Percentiles rank a stretch among this genome's conserved stretches.
These are phyloP conservation scores for Paratrypauchen microcephalus DNA, from an alignment of 2,797 vertebrate species.

Conservation along the genomic window DNA sequence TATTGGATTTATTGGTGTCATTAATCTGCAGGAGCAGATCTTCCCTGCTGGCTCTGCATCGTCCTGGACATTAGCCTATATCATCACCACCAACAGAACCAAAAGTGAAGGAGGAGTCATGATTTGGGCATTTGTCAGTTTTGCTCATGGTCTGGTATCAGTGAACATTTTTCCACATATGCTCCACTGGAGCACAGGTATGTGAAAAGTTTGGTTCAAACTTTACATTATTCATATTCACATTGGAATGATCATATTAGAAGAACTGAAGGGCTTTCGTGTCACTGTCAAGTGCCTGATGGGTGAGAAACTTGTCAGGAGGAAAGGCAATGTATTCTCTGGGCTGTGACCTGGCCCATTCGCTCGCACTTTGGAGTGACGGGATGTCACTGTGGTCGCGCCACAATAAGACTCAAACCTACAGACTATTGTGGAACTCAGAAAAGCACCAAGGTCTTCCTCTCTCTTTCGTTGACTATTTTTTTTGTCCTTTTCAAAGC, in stretches of 20 bases:
- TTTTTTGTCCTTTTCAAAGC: constrained; percentile 86
- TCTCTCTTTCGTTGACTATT: constrained; percentile 65
- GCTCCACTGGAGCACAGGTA: background rate
- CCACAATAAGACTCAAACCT: constrained; percentile 82
- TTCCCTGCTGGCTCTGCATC: background rate
- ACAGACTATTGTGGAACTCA: constrained; percentile 85
- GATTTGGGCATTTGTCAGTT: background rate
- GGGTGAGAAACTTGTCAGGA: constrained; percentile 66
- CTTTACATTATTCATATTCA: constrained; percentile 14
- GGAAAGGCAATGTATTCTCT: constrained; percentile 77
- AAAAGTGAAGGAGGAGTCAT: background rate
- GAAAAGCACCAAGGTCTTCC: constrained; percentile 89
- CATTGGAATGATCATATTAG: background rate
- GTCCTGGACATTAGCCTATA: background rate
- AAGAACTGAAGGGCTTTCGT: constrained; percentile 14
- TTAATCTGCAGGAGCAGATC: background rate
- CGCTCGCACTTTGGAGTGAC: constrained; percentile 75
- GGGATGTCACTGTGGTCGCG: constrained; percentile 85
- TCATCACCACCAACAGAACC: background rate
- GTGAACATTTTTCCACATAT: background rate
- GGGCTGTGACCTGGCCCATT: constrained; percentile 46
- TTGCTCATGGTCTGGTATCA: background rate
- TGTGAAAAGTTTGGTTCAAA: background rate
- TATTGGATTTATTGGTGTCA: background rate
- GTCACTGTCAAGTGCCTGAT: constrained; percentile 44